Percentiles rank a stretch among this genome's conserved stretches.
Conservation (phyloP, 2,888 invertebrate genomes). For the Drosophila histrio region DNA sequence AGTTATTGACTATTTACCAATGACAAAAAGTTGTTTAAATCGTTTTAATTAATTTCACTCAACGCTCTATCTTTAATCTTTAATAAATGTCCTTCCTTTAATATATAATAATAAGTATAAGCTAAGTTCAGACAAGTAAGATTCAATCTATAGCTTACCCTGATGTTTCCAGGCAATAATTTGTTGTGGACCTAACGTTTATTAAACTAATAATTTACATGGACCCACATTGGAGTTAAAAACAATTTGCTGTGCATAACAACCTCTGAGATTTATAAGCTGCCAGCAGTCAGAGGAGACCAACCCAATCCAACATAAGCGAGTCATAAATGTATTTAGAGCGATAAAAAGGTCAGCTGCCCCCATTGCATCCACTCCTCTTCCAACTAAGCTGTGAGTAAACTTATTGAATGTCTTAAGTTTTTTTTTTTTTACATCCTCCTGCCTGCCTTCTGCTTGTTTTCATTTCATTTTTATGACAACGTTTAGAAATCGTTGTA, state of each 20-base stretch:
- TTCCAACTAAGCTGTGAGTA: conserved; percentile 48
- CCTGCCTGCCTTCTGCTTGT: conserved; percentile 58
- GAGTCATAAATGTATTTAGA: conserved; percentile 80
- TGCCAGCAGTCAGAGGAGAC: conserved; percentile 24
- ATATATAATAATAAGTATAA: too few species aligned
- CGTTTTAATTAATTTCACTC: too few species aligned
- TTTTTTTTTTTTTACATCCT: conserved; percentile 59
- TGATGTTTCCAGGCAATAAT: conserved; percentile 26
- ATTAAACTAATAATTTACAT: conserved; percentile 81
- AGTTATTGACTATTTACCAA: too few species aligned
- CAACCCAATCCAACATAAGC: conserved; percentile 7
- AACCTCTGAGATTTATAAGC: conserved; percentile 58
- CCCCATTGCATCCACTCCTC: not conserved
- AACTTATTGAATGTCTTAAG: conserved; percentile 83
- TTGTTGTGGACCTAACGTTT: conserved; percentile 53
- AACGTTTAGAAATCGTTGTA: conserved; percentile 79
- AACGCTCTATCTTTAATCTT: too few species aligned
- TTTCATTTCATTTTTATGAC: conserved; percentile 82
- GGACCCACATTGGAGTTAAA: conserved; percentile 75
- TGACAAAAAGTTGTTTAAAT: too few species aligned
- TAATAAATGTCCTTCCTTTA: too few species aligned
- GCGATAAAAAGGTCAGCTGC: conserved; percentile 76
- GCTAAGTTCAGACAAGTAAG: too few species aligned
- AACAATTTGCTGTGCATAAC: conserved; percentile 73
- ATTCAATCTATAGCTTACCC: not conserved